These are phyloP conservation scores for Amphiprion clarkii DNA, from an alignment of 2,797 vertebrate genomes.

Conservation along the genomic window DNA sequence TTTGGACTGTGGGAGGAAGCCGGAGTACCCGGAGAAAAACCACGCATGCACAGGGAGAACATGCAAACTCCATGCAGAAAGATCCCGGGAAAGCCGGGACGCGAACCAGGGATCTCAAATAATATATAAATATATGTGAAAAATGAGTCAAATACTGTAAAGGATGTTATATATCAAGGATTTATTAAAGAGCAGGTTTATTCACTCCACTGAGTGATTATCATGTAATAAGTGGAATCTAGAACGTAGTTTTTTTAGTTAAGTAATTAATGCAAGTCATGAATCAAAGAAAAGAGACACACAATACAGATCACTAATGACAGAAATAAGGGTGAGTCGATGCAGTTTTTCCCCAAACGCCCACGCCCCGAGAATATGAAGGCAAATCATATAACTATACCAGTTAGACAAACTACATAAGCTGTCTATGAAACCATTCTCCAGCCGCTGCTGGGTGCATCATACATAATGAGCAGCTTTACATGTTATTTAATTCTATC, in stretches of 20 bases:
- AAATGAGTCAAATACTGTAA: not conserved
- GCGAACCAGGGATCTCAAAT: too few relatives aligned
- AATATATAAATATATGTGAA: too few relatives aligned
- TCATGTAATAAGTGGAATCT: not conserved
- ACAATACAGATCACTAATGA: not conserved
- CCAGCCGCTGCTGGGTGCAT: not conserved
- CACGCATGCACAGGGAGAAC: too few relatives aligned
- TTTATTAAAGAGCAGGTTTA: not conserved
- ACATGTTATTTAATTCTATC: not conserved
- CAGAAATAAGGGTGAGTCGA: not conserved
- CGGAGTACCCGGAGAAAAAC: too few relatives aligned
- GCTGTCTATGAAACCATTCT: not conserved
- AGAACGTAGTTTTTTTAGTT: too few relatives aligned
- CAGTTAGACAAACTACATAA: not conserved
- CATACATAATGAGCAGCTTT: not conserved
- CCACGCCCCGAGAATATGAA: not conserved
- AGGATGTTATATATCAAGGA: not conserved
- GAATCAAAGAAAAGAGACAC: too few relatives aligned
- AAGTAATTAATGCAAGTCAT: too few relatives aligned
- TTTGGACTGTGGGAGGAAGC: too few relatives aligned
- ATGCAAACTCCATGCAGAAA: too few relatives aligned
- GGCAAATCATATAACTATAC: not conserved
- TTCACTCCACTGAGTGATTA: not conserved
- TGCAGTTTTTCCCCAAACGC: not conserved
- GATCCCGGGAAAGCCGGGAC: too few relatives aligned